Evolutionary conservation across 2,888 invertebrate species (phyloP), one percentile per base, ranked within the genome.

Genomic region (Lasioglossum leucozonium): DNA sequence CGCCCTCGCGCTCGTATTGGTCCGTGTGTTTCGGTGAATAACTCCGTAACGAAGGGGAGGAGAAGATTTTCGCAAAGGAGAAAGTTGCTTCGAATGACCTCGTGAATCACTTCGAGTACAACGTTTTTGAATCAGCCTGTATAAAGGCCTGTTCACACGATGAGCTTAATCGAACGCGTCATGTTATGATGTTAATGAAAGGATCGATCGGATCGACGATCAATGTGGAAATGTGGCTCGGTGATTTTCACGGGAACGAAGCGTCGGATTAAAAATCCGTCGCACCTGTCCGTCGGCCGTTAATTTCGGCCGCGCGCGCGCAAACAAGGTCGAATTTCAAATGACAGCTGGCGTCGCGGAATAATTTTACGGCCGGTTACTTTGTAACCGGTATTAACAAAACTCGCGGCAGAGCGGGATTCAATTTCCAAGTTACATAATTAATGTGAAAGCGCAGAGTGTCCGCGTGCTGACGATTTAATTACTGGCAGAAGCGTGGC

Each of bases 351-450:
- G 74, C 67, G 72, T 78, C 85, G 72, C 40, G 71, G 85, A 78
- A 86, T 85, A 78, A 86, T 81, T 81, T 86, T 67, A 82, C 87
- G 67, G 47, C 47, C 74, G 72, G 86, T 82, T 78, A 86, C 76
- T 86, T 79, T 81, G 82, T 77, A 69, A 85, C 62, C 72, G 51
- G 77, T 72, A 78, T 82, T 74, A 79, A 86, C 82, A 77, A 82
- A 85, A 85, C 72, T 73, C 77, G 74, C 62, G 58, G 75, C 75
- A 62, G 77, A 74, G 72, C 51, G 69, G 69, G 81, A 86, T 86
- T 86, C 72, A 81, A 84, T 87, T 87, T 81, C 79, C 87, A 51
- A 74, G 84, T 81, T 79, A 77, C 84, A 86, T 81, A 83, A 87
- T 87, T 85, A 82, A 79, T 77, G 77, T 58, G 71, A 58, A 73